Evolutionary conservation across 2,113 vertebrate species (phyloP), one percentile per base, ranked within the genome.

Genomic region (Hemiprocne comata): DNA sequence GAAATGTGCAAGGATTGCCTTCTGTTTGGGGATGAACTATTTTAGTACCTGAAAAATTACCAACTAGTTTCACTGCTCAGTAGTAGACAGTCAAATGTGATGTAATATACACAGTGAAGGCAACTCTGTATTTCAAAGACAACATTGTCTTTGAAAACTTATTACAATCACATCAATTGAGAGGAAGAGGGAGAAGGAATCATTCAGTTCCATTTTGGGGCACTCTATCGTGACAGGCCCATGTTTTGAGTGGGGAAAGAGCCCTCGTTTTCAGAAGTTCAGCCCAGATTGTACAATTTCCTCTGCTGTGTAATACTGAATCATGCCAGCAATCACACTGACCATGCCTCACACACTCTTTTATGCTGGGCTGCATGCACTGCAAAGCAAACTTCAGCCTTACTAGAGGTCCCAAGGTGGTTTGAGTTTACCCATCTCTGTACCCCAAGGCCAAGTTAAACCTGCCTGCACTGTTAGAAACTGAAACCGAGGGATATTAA

Each of bases 321-420:
- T 61, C 42, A 31, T 13, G 13, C 28, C 46, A 85, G 55, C 28
- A 74, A 25, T 55, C 48, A 16, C 57, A 67, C 12, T 44, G 40
- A 62, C 48, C 0, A 0, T 11, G 18, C 17, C 26, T 55, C 2
- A 7, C 2, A 7, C 25, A 10, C 21, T 91, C 28, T 44, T 76
- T 74, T 50, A 31, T 34, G 44, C 9, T 61, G 36, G 31, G 29
- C 21, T 78, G 50, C 1, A 1, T 21, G 79, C 36, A 34, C 26
- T 50, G 31, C 44, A 72, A 54, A 71, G 34, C 42, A 71, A 86
- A 87, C 18, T 64, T 65, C 15, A 82, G 23, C 19, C n/a, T 78
- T 87, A 13, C 17, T 8, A 26, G 14, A 75, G 26, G 13, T 73
- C 26, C 31, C 74, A 58, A 36, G 19, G 28, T 5, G 6, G 6